These are phyloP conservation scores for Galleria mellonella DNA, from an alignment of 1,140 invertebrate species.

Conservation along the genomic window DNA sequence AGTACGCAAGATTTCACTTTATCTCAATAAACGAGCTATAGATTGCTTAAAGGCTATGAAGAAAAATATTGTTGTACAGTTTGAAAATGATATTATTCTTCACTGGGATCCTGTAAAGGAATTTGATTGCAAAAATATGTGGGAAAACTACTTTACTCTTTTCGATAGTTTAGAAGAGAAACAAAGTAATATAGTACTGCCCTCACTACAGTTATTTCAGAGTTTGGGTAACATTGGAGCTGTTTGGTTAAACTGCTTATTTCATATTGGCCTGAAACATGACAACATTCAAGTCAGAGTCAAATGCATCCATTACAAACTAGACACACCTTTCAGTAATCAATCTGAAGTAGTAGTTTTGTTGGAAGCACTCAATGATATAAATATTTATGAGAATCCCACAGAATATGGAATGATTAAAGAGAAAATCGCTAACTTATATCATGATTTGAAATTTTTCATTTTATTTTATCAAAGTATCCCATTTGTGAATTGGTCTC, in stretches of 20 bases:
- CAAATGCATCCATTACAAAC: slow-evolving; percentile 42
- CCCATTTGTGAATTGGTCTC: slow-evolving; percentile 39
- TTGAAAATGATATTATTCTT: slow-evolving; percentile 20
- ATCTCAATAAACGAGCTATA: slow-evolving; percentile 50
- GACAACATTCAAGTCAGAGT: slow-evolving; percentile 47
- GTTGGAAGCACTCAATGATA: slow-evolving; percentile 49
- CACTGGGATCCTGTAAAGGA: slow-evolving; percentile 31
- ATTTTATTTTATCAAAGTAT: slow-evolving; percentile 1
- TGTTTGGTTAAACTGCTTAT: slow-evolving; percentile 51
- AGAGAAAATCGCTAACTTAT: slow-evolving; percentile 19
- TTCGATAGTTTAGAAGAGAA: slow-evolving; percentile 61
- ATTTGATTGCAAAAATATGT: slow-evolving; percentile 24
- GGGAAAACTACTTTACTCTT: slow-evolving; percentile 55
- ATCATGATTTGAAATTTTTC: slow-evolving; percentile 31
- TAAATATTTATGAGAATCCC: slow-evolving; percentile 39
- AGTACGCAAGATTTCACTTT: slow-evolving; percentile 42
- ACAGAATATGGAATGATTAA: slow-evolving; percentile 27
- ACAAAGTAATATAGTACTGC: slow-evolving; percentile 59
- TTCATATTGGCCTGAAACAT: slow-evolving; percentile 51
- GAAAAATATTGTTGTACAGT: slow-evolving; percentile 28
- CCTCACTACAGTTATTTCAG: slow-evolving; percentile 49
- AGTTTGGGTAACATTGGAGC: slow-evolving; percentile 24
- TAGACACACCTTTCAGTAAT: slow-evolving; percentile 25
- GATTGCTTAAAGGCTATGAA: slow-evolving; percentile 34
- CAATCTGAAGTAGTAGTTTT: slow-evolving; percentile 29